Evolutionary conservation across 64 coral and sea anemone genomes (phyloP).

Genomic region (Trachythela sp.): DNA sequence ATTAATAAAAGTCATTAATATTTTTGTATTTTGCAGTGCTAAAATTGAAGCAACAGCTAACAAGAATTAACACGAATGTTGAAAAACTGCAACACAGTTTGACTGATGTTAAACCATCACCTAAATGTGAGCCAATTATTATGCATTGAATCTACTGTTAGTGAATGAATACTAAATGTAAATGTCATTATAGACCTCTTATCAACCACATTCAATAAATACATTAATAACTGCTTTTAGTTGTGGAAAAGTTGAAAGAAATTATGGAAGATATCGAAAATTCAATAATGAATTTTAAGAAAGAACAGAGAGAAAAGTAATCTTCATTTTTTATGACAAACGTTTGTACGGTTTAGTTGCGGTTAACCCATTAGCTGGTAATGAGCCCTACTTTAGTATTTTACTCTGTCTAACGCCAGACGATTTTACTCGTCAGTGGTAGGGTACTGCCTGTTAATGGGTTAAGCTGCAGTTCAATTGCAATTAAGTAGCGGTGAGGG

Average conservation of each 20-base stretch:
- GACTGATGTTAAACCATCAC: conserved; percentile 91
- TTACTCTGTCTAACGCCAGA: no score
- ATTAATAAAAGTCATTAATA: background rate
- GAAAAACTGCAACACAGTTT: conserved; percentile 81
- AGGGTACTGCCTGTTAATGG: no score
- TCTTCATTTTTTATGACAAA: background rate
- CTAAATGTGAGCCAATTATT: conserved; percentile 49
- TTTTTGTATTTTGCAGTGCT: conserved; percentile 44
- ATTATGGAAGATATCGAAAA: conserved; percentile 96
- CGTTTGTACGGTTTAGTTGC: no score
- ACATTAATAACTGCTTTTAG: background rate
- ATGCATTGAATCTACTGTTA: background rate
- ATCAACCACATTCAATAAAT: no score
- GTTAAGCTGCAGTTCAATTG: background rate
- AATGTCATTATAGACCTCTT: no score
- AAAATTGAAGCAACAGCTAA: conserved; percentile 70
- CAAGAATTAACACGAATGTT: conserved; percentile 77
- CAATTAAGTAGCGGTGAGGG: background rate
- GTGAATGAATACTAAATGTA: no score
- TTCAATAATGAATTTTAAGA: conserved; percentile 85
- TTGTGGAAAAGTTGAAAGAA: conserved; percentile 94
- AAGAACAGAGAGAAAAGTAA: conserved; percentile 85
- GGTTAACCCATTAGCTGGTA: no score
- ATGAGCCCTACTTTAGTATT: no score
- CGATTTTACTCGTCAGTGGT: no score